phyloP scores from a whole-genome alignment of 2,888 invertebrate species.

The Athetis lepigone region DNA sequence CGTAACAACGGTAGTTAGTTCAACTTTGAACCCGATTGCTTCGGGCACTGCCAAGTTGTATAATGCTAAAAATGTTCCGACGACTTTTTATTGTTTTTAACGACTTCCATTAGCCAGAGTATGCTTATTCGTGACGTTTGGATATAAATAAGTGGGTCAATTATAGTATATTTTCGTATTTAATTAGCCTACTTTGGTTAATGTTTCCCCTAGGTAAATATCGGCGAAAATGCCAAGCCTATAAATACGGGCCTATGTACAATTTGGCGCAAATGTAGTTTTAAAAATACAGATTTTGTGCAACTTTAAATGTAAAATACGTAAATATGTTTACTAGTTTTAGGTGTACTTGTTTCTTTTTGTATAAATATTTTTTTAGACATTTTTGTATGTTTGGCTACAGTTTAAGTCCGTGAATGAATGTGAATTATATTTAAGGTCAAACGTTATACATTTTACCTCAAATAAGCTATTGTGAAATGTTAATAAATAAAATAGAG shows the following conservation, averaged over 20 bases:
- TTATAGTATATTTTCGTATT: constrained; percentile 12
- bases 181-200: constrained; percentile 10
- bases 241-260: not conserved
- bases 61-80: constrained; percentile 1
- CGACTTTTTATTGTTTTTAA: not conserved
- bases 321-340: too few species aligned
- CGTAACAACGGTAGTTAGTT: not conserved
- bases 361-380: too few species aligned
- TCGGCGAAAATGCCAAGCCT: not conserved
- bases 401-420: too few species aligned
- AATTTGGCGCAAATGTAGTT: not conserved
- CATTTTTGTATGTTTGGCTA: too few species aligned
- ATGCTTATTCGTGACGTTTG: constrained; percentile 29
- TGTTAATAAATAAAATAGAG: too few species aligned
- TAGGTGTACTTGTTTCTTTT: too few species aligned
- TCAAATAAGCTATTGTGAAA: too few species aligned
- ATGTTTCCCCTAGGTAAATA: not conserved
- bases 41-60: constrained; percentile 12
- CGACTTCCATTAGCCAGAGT: not conserved
- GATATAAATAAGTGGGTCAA: constrained; percentile 24
- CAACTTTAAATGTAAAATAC: not conserved
- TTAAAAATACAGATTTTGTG: not conserved
- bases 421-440: too few species aligned
- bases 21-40: constrained; percentile 7
- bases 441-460: too few species aligned